These are phyloP conservation scores for Nycticryphes semicollaris DNA, from an alignment of 2,113 vertebrate species.

Conservation along the genomic window DNA sequence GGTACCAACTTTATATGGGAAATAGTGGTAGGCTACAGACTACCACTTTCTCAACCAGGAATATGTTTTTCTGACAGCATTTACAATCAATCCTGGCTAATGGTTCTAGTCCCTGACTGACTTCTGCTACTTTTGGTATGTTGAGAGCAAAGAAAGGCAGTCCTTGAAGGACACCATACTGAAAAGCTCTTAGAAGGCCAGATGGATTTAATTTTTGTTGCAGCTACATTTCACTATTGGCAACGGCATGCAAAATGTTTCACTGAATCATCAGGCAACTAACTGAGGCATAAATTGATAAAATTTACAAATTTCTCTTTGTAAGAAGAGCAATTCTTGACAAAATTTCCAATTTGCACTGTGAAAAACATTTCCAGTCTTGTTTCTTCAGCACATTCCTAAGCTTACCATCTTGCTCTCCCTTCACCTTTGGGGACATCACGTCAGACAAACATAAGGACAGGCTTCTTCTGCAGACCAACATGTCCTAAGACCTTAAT, in stretches of 20 bases:
- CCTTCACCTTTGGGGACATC: neutral
- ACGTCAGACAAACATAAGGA: neutral
- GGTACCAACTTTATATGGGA: neutral
- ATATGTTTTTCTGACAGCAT: neutral
- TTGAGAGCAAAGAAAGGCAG: neutral
- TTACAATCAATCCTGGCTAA: neutral
- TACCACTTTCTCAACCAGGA: neutral
- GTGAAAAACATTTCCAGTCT: neutral
- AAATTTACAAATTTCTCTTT: neutral
- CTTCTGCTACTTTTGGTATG: neutral
- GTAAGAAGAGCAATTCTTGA: neutral
- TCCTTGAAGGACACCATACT: neutral
- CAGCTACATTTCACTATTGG: neutral
- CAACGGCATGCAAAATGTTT: constrained; percentile 1
- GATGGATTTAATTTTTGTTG: constrained; percentile 19
- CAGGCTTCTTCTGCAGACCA: neutral
- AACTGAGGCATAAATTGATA: neutral
- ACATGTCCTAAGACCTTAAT: neutral
- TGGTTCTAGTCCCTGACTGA: neutral
- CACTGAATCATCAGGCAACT: neutral
- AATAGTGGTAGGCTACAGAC: neutral
- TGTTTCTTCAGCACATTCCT: neutral
- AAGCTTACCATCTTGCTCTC: neutral
- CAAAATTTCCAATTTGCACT: neutral
- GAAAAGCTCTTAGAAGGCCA: neutral